Percentiles rank a stretch among this genome's conserved stretches.
These are phyloP conservation scores for Pteromalus puparum DNA, from an alignment of 1,140 invertebrate genomes.

Conservation along the genomic window DNA sequence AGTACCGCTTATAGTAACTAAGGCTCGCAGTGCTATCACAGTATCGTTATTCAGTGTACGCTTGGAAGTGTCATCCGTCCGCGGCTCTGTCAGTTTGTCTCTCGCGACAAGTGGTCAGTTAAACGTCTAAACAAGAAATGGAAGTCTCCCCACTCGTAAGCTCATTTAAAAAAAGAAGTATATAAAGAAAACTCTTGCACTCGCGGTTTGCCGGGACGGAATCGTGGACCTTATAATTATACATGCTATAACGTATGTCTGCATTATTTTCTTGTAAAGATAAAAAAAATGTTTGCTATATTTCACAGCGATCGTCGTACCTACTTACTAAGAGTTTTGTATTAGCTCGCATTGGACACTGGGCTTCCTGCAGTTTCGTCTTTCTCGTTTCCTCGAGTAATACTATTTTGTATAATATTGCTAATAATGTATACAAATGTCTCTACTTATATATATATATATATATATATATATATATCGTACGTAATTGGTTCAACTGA, in stretches of 20 bases:
- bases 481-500: not conserved
- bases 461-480: no score
- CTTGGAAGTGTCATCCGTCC: slow-evolving; percentile 42
- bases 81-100: not conserved
- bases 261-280: slow-evolving; percentile 18
- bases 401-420: not conserved
- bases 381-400: not conserved
- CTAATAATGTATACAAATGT: not conserved
- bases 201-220: slow-evolving; percentile 3
- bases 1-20: slow-evolving; percentile 53
- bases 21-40: slow-evolving; percentile 55
- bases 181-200: not conserved
- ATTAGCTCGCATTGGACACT: not conserved
- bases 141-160: not conserved
- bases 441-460: not conserved
- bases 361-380: not conserved
- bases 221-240: slow-evolving; percentile 18
- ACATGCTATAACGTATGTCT: slow-evolving; percentile 31
- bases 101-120: not conserved
- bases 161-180: slow-evolving; percentile 12
- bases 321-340: slow-evolving; percentile 7
- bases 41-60: slow-evolving; percentile 50
- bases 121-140: slow-evolving; percentile 18
- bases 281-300: slow-evolving; percentile 22
- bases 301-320: slow-evolving; percentile 24